Conservation (phyloP, 2,888 invertebrate species). For the Diploptera punctata region DNA sequence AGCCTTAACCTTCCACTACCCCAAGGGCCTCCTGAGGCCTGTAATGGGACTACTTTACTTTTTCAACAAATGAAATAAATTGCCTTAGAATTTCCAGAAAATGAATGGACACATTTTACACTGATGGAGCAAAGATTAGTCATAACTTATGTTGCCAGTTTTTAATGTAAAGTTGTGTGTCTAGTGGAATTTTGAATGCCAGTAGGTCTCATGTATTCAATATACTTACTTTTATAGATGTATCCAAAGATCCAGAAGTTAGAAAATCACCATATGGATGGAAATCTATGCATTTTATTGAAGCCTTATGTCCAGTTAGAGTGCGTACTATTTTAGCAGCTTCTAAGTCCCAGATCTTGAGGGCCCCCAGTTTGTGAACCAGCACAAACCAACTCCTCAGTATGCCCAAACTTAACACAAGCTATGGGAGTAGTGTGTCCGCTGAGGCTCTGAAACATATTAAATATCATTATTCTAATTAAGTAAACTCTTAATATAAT, state of each 20-base stretch:
- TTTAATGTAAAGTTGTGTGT: too few relatives aligned
- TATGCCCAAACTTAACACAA: conserved; percentile 93
- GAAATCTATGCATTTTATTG: conserved; percentile 88
- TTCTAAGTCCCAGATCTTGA: conserved; percentile 96
- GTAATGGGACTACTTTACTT: too few relatives aligned
- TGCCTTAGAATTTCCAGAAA: too few relatives aligned
- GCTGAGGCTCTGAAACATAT: conserved; percentile 75
- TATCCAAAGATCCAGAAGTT: conserved; percentile 93
- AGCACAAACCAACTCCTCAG: conserved; percentile 94
- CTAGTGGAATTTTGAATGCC: background rate
- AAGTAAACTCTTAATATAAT: too few relatives aligned
- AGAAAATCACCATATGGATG: conserved; percentile 96
- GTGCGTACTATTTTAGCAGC: conserved; percentile 91
- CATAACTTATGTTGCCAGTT: too few relatives aligned
- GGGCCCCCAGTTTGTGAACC: conserved; percentile 92
- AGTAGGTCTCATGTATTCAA: background rate
- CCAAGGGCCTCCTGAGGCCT: too few relatives aligned
- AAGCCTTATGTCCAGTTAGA: conserved; percentile 86
- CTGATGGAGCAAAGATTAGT: too few relatives aligned
- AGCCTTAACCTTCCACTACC: too few relatives aligned
- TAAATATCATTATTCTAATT: too few relatives aligned
- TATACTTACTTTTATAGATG: conserved; percentile 72
- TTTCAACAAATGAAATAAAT: too few relatives aligned
- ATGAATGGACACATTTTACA: too few relatives aligned
- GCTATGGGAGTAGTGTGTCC: conserved; percentile 95